Conservation (phyloP, 2,797 vertebrate species). For the Uromys caudimaculatus region DNA sequence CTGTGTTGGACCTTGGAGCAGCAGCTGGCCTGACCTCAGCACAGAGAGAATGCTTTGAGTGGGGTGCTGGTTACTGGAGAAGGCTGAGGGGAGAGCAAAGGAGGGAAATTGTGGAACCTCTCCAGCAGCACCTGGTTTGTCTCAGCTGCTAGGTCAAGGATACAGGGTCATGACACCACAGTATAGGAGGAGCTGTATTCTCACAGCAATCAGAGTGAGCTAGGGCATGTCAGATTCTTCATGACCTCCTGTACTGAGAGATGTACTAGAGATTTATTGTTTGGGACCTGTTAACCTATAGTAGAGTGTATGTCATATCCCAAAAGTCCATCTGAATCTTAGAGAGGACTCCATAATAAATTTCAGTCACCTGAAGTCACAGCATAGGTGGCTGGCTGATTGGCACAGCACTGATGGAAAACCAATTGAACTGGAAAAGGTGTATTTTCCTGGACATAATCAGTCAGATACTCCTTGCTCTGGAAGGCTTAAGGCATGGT, state of each 20-base stretch:
- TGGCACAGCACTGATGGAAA: not conserved
- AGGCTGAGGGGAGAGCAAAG: not conserved
- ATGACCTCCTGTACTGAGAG: not conserved
- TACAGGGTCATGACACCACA: not conserved
- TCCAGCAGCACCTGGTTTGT: not conserved
- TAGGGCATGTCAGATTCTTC: not conserved
- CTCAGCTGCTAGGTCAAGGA: not conserved
- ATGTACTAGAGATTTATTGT: not conserved
- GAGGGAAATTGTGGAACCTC: not conserved
- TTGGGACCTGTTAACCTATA: not conserved
- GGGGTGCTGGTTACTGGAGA: not conserved
- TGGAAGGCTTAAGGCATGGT: not conserved
- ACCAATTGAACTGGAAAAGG: not conserved
- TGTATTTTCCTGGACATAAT: not conserved
- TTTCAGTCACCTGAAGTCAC: not conserved
- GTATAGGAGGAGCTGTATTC: not conserved
- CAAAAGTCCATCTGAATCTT: not conserved
- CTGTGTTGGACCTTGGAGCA: not conserved
- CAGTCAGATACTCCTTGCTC: not conserved
- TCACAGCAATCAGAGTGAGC: not conserved
- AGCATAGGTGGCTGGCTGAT: not conserved
- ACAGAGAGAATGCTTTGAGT: not conserved
- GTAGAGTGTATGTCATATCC: not conserved
- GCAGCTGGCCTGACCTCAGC: not conserved
- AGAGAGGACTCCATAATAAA: not conserved